A percentile compares a stretch with the other conserved stretches of the same genome.
Evolutionary conservation across 2,113 vertebrate species (phyloP).

Genomic region (Bambusicola thoracicus): DNA sequence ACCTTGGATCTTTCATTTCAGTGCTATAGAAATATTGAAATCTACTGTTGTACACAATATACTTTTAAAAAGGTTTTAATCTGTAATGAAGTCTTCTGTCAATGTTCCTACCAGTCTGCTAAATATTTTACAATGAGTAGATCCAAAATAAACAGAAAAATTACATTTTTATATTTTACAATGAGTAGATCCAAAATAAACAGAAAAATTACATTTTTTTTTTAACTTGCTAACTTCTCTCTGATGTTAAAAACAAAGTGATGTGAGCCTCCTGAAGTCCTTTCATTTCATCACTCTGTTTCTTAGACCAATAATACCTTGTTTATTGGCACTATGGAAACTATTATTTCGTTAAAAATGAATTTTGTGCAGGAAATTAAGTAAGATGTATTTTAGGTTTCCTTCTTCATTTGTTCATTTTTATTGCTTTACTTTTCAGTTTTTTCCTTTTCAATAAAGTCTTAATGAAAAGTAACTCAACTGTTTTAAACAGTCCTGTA

Average conservation of each 20-base stretch:
- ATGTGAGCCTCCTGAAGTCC: background rate
- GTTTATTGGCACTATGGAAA: background rate
- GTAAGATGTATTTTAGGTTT: background rate
- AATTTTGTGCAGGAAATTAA: constrained; percentile 23
- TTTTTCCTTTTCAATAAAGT: background rate
- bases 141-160: background rate
- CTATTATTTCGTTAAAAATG: background rate
- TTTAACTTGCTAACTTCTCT: background rate
- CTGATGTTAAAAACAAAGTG: background rate
- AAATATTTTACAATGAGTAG: background rate
- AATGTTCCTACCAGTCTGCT: background rate
- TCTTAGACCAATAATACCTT: background rate
- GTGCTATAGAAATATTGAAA: background rate
- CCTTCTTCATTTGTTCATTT: background rate
- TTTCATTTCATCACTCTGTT: background rate
- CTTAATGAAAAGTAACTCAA: background rate
- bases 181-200: too few relatives aligned
- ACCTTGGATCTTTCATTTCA: background rate
- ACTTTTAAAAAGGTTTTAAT: background rate
- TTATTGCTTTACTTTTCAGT: background rate
- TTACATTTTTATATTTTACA: too few relatives aligned
- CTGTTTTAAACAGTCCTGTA: background rate
- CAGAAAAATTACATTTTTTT: too few relatives aligned
- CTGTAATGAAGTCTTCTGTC: background rate
- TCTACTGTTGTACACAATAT: background rate